Conservation (phyloP, 2,888 invertebrate genomes). For the Tetragnatha montana region DNA sequence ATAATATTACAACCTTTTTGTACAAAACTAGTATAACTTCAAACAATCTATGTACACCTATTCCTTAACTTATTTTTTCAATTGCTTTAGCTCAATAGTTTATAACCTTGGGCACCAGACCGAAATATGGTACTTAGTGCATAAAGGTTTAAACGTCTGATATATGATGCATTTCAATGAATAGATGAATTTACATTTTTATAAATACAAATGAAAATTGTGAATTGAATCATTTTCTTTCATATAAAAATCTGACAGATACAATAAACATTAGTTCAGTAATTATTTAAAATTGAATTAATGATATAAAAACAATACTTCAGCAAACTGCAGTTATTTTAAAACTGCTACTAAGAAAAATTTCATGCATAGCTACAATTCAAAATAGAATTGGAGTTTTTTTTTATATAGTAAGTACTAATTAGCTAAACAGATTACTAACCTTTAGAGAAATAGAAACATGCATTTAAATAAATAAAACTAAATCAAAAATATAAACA, state of each 20-base stretch:
- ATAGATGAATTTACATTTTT: not conserved
- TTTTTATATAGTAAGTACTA: conserved; percentile 35
- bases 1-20: conserved; percentile 52
- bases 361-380: not conserved
- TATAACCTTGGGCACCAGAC: not conserved
- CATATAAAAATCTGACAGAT: too few species aligned
- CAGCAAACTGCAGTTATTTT: not conserved
- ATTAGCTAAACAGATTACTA: not conserved
- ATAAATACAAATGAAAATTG: not conserved
- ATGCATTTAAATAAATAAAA: conserved; percentile 32
- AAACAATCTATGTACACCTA: conserved; percentile 24
- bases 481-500: conserved; percentile 36
- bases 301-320: not conserved
- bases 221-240: not conserved
- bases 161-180: not conserved
- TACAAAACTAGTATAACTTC: conserved; percentile 39
- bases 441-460: conserved; percentile 4
- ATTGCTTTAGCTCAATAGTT: not conserved
- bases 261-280: too few species aligned
- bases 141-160: not conserved
- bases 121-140: not conserved
- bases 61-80: not conserved
- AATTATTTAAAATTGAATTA: not conserved
- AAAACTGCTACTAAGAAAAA: not conserved
- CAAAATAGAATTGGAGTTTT: not conserved